Evolutionary conservation across 2,888 invertebrate species (phyloP), one percentile per base, ranked within the genome.

Genomic region (Nezara viridula): DNA sequence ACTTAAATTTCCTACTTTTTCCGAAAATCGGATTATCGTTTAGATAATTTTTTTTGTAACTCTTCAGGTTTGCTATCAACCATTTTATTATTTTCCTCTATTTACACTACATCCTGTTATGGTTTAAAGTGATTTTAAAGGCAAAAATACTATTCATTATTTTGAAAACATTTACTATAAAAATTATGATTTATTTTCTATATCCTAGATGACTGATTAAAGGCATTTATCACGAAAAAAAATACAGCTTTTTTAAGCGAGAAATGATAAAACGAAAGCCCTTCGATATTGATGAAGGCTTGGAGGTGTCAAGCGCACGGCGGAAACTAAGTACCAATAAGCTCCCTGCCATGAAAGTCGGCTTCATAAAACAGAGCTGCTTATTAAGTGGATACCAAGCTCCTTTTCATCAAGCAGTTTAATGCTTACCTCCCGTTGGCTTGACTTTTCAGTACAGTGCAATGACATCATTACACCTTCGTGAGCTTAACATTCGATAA

Each of bases 311-410:
- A 60, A 60, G 60, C 60, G 14, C 14, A 60, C 14, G 27, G 60
- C 60, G 60, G 60, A 60, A 60, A 60, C 60, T 60, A 60, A 60
- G 60, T 60, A 60, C 27, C 60, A 60, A 27, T 60, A 60, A 60
- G 60, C 27, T 60, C 27, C 60, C 60, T 32, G 27, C 60, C n/a
- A 60, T 60, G 60, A 60, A 60, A 60, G 60, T 60, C 60, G 27
- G 60, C 27, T 27, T 60, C 60, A 60, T 60, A 60, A 60, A 60
- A 60, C 27, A 60, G 60, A 27, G 14, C 27, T 60, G 60, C 60
- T 60, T 60, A 60, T 60, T 60, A 60, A 60, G 60, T 60, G 60
- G 16, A 27, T 27, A 60, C 60, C 60, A 27, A 55, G 27, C 27
- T 60, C 60, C 60, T 60, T 60, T 60, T 27, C 60, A 60, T 60